These are phyloP conservation scores for Caenorhabditis uteleia DNA, from an alignment of 2,888 invertebrate genomes.

Conservation along the genomic window DNA sequence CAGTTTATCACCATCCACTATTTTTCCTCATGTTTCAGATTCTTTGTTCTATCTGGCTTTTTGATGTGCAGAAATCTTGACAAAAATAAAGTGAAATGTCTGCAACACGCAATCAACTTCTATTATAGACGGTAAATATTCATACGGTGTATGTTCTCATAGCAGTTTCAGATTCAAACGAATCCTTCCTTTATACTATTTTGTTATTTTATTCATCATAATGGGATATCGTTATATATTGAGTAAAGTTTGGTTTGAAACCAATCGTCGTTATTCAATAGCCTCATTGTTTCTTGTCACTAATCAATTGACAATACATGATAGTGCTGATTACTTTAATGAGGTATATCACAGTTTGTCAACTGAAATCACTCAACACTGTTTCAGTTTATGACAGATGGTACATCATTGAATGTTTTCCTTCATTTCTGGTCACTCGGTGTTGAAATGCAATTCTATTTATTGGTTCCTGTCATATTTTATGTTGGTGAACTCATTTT, in stretches of 20 bases:
- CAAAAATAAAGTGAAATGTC: neutral
- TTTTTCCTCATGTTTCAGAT: constrained; percentile 5
- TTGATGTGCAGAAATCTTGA: constrained; percentile 5
- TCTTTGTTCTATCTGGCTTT: constrained; percentile 14
- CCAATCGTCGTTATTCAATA: constrained; percentile 17
- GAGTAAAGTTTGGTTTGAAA: constrained; percentile 10
- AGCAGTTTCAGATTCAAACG: no score
- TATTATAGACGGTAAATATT: constrained; percentile 6
- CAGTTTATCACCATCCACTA: no score
- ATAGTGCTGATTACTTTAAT: constrained; percentile 24
- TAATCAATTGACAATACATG: constrained; percentile 26
- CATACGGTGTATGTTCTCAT: no score
- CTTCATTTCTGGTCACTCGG: constrained; percentile 34
- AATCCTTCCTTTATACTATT: constrained; percentile 21
- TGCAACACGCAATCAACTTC: neutral
- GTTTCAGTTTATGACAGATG: constrained; percentile 31
- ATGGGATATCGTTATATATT: constrained; percentile 9
- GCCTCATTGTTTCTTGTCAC: constrained; percentile 19
- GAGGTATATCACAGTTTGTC: constrained; percentile 6
- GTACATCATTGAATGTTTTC: constrained; percentile 31
- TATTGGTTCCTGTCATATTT: constrained; percentile 34
- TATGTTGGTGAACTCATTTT: constrained; percentile 11
- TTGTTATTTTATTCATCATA: constrained; percentile 2
- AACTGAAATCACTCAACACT: neutral
- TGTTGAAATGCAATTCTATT: constrained; percentile 37